Percentiles rank a stretch among this genome's conserved stretches.
Evolutionary conservation across 1,140 invertebrate genomes (phyloP).

Genomic region (Caenorhabditis inopinata): DNA sequence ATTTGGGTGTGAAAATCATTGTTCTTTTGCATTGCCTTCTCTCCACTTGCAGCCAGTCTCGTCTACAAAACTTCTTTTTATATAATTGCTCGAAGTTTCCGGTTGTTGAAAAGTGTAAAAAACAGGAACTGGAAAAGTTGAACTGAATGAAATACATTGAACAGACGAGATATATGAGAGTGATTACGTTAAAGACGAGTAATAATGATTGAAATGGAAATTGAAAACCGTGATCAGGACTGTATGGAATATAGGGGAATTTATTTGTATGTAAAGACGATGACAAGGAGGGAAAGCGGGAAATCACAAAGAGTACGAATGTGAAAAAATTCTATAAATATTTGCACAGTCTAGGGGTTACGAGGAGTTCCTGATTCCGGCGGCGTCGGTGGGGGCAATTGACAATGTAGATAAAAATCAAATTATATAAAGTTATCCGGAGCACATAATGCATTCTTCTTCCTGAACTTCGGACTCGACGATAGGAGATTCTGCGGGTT

Average conservation of each 20-base stretch:
- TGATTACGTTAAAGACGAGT: too few relatives aligned
- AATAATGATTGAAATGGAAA: neutral
- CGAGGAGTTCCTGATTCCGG: slow-evolving; percentile 36
- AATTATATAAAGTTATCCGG: slow-evolving; percentile 14
- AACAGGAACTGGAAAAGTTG: too few relatives aligned
- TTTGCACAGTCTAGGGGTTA: slow-evolving; percentile 30
- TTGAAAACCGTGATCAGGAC: too few relatives aligned
- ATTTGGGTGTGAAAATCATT: neutral
- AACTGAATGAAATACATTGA: neutral
- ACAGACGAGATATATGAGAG: neutral
- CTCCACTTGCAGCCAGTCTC: neutral
- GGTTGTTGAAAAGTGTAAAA: neutral
- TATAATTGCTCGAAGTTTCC: neutral
- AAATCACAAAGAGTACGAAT: too few relatives aligned
- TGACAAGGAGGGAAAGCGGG: neutral
- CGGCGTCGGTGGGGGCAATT: slow-evolving; percentile 70
- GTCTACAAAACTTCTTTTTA: neutral
- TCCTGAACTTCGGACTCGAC: neutral
- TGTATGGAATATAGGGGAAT: too few relatives aligned
- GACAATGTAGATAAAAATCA: too few relatives aligned
- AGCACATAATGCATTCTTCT: slow-evolving; percentile 46
- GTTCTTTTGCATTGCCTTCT: neutral
- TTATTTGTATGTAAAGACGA: too few relatives aligned
- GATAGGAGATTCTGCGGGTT: neutral
- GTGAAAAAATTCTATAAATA: too few relatives aligned